Conservation (phyloP, 2,888 invertebrate species). For the Mythimna ferrago region DNA sequence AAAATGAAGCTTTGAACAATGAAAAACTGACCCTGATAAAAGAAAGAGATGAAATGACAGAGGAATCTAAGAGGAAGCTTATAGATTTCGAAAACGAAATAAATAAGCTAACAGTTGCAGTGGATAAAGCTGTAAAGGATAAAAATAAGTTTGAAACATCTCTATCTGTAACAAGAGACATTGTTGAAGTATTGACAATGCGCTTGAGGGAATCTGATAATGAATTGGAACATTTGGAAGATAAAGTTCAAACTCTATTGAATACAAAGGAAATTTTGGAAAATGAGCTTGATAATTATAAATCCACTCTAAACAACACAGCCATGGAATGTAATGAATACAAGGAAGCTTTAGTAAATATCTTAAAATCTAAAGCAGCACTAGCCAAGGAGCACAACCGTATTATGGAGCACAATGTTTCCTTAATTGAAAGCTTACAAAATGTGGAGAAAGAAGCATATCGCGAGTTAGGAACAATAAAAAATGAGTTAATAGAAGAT, state of each 20-base stretch:
- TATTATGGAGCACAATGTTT: slow-evolving; percentile 88
- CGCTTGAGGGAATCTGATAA: slow-evolving; percentile 91
- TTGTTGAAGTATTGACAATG: slow-evolving; percentile 91
- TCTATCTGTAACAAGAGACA: slow-evolving; percentile 90
- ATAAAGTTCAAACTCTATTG: slow-evolving; percentile 78
- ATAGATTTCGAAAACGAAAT: slow-evolving; percentile 85
- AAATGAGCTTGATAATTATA: slow-evolving; percentile 79
- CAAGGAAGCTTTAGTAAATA: slow-evolving; percentile 86
- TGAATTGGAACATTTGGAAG: slow-evolving; percentile 90
- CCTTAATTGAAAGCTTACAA: slow-evolving; percentile 86
- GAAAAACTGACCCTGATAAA: slow-evolving; percentile 75
- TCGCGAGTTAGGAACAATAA: slow-evolving; percentile 85
- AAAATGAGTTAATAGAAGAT: slow-evolving; percentile 86
- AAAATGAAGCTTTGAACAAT: slow-evolving; percentile 73
- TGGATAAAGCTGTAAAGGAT: slow-evolving; percentile 86
- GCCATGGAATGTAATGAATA: slow-evolving; percentile 86
- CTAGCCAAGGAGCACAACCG: slow-evolving; percentile 86
- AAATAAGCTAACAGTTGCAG: slow-evolving; percentile 83
- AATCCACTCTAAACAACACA: slow-evolving; percentile 80
- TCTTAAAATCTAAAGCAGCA: slow-evolving; percentile 86
- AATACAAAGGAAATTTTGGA: slow-evolving; percentile 81
- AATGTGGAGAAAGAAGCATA: slow-evolving; percentile 88
- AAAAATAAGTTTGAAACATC: slow-evolving; percentile 91
- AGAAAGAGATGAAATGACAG: slow-evolving; percentile 80
- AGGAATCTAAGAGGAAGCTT: slow-evolving; percentile 79